Percentiles rank a stretch among this genome's conserved stretches.
phyloP scores from a whole-genome alignment of 1,140 invertebrate genomes.

The Lucilia sericata region DNA sequence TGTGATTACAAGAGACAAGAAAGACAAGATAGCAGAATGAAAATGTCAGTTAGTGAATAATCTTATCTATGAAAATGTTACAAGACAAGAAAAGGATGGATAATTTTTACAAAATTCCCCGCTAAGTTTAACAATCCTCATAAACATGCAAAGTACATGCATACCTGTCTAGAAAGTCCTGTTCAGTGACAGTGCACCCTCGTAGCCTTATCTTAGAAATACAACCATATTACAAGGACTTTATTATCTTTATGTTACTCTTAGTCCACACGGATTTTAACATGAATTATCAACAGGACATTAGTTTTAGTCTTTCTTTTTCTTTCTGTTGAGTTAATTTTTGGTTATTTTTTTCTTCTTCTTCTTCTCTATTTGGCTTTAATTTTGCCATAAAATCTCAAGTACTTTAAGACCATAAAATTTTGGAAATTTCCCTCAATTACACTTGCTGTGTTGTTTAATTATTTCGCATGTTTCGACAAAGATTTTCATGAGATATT shows the following conservation, averaged over 20 bases:
- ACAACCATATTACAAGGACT: not conserved
- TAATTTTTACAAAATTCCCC: not conserved
- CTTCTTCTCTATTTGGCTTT: not conserved
- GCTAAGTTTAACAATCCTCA: not conserved
- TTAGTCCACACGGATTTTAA: not conserved
- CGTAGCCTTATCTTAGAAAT: not conserved
- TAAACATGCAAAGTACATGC: not conserved
- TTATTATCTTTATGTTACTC: not conserved
- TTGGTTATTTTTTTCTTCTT: not conserved
- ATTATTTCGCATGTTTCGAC: conserved; percentile 15
- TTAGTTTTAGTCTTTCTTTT: not conserved
- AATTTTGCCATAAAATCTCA: conserved; percentile 35
- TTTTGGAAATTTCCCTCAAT: conserved; percentile 18
- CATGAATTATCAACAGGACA: conserved; percentile 34
- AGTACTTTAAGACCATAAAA: conserved; percentile 35
- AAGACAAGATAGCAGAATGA: not conserved
- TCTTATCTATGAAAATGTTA: conserved; percentile 37
- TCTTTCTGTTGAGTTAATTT: conserved; percentile 17
- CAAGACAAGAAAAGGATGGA: not conserved
- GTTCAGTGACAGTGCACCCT: not conserved
- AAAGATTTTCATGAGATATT: not conserved
- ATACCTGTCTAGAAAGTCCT: not conserved
- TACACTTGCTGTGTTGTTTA: conserved; percentile 30
- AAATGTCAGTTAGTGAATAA: not conserved
- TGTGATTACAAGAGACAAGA: conserved; percentile 39